Base-by-base conservation (phyloP, 1,140 invertebrate species). In the Pinna nobilis region DNA sequence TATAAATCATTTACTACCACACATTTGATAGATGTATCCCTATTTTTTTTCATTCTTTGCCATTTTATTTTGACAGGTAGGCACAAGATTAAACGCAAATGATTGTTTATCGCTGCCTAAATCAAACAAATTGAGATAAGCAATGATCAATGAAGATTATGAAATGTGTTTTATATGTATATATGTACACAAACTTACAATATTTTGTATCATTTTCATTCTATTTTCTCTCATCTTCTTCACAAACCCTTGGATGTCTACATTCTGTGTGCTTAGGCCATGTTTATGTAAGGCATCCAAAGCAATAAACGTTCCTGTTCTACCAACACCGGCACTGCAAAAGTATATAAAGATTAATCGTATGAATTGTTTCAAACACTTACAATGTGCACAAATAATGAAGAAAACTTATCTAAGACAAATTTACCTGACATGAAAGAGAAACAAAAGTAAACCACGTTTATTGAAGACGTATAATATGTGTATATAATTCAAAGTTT, bases 291-390 rank as follows among this genome's bases (percentile, higher is more conserved):
- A 70, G 9, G 77, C 68, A 64, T 89, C 86, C 0, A 89, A 71
- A 5, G 82, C 84, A 18, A 89, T 87, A 64, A 84, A 88, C 9
- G 87, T 87, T 4, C 88, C 88, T 0, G 86, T 87, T 23, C 88
- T 70, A 18, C 87, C 87, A 6, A 89, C 86, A 9, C 88, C 88
- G 25, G 87, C 85, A 72, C 88, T 89, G 47, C 39, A 81, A 76
- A 66, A 39, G 4, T 30, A 35, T 5, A 30, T 60, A 37, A 32
- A 33, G 32, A 18, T 53, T 23, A 23, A 23, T 11, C 32, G 25
- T 28, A 20, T 53, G n/a, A 13, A 13, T 28, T 5, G 25, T 25
- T 53, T 3, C 25, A 28, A 20, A 51, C n/a, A 1, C 2, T 18
- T 28, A 53, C 25, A 23, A 25, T 30, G 32, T 25, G 49, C 50